Base-by-base conservation (phyloP, 2,797 vertebrate genomes). In the Myotis findleyi region DNA sequence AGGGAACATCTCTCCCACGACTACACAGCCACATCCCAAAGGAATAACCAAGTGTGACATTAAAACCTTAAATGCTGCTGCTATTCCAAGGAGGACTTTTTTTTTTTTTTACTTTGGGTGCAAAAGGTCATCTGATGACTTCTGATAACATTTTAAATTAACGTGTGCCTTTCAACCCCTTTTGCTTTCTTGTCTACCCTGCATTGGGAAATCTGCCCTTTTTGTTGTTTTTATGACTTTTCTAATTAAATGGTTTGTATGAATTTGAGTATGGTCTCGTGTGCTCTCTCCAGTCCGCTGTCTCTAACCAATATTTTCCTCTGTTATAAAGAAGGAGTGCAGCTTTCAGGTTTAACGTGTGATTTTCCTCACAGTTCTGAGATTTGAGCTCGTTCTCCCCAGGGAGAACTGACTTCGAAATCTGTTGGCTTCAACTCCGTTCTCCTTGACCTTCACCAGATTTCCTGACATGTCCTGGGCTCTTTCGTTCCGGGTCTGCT, bases 191-290 rank as follows among this genome's bases (percentile, higher is more conserved):
- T 75, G 51, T 25, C 71, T 82, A 72, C 8, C 36, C 41, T 44
- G 30, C 21, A 83, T 89, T 30, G 44, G 12, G 3, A 82, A 87
- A 81, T 81, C 75, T 73, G 17, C n/a, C 73, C 27, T 87, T 95
- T 90, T 72, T 81, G n/a, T 84, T 94, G 33, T 96, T 93, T 94
- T 92, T 96, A 55, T 85, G 30, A 79, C 49, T 73, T 93, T 94
- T 88, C 44, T 36, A 85, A 88, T 81, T 94, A 87, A 95, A 97
- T 72, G 12, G n/a, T 91, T 77, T 92, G 18, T 83, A 71, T 75
- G 41, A 27, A 82, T 86, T 91, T 93, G 30, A 89, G 25, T 68
- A 23, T 1, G 8, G 25, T 87, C 53, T 81, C 21, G 1, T 80
- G 55, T 68, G 8, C 89, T 57, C 21, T 93, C 30, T 87, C 80